Conservation (phyloP, 2,888 invertebrate genomes). For the Celastrina argiolus region DNA sequence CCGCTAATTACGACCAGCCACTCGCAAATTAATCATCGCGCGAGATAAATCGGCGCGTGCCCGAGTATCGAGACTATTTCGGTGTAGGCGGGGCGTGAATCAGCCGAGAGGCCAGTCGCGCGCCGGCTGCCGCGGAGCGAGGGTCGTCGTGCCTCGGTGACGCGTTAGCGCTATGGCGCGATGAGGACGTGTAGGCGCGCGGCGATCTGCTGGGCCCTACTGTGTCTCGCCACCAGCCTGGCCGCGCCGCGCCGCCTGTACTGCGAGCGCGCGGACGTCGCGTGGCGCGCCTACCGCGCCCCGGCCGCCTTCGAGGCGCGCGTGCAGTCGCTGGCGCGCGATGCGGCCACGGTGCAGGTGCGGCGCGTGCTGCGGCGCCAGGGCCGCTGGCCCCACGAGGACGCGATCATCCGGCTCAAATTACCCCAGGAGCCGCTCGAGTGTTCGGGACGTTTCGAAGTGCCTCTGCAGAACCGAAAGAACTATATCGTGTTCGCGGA, state of each 20-base stretch:
- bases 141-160: constrained; percentile 44
- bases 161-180: constrained; percentile 62
- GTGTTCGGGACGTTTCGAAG: constrained; percentile 69
- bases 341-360: constrained; percentile 68
- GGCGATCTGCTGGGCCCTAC: constrained; percentile 70
- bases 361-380: constrained; percentile 61
- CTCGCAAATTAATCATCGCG: constrained; percentile 63
- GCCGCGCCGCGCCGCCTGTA: constrained; percentile 62
- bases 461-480: constrained; percentile 63
- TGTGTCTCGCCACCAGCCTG: constrained; percentile 53
- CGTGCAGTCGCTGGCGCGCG: constrained; percentile 62
- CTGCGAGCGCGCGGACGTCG: constrained; percentile 75
- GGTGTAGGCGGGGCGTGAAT: constrained; percentile 56
- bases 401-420: constrained; percentile 57
- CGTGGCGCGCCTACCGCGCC: constrained; percentile 73
- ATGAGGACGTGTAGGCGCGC: constrained; percentile 71
- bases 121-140: constrained; percentile 64
- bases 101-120: constrained; percentile 60
- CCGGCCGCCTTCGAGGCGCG: constrained; percentile 73
- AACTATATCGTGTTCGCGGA: constrained; percentile 75
- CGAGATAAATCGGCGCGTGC: constrained; percentile 61
- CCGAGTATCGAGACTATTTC: constrained; percentile 59
- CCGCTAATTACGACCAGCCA: constrained; percentile 57
- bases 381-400: constrained; percentile 66
- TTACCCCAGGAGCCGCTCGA: constrained; percentile 51